phyloP scores from a whole-genome alignment of 37 sponge, comb jelly and placozoan species.

The Corticium candelabrum region DNA sequence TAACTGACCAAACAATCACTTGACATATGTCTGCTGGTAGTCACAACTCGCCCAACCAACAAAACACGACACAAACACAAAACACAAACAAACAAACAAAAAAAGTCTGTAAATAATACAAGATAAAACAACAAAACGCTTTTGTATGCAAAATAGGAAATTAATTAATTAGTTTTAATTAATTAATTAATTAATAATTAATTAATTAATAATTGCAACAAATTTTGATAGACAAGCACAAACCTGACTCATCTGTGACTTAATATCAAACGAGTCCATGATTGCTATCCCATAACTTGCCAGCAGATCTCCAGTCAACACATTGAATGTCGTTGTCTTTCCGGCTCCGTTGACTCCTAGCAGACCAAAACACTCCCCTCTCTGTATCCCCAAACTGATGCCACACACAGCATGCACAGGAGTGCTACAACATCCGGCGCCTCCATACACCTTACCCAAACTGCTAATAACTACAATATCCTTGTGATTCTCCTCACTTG shows the following conservation, averaged over 20 bases:
- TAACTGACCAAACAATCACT: no score
- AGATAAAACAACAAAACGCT: no score
- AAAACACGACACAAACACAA: no score
- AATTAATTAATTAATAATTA: no score
- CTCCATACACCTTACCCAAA: constrained; percentile 22
- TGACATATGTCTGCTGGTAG: no score
- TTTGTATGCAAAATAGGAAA: no score
- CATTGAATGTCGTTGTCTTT: constrained; percentile 89
- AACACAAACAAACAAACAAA: no score
- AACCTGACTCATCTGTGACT: constrained; percentile 46
- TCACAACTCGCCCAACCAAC: no score
- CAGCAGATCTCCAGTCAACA: constrained; percentile 84
- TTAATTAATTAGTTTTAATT: no score
- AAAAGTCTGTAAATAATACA: no score
- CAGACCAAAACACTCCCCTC: constrained; percentile 85
- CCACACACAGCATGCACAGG: constrained; percentile 50
- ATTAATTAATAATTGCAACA: no score
- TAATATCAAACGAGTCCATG: constrained; percentile 76
- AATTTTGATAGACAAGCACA: no score
- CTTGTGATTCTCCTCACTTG: constrained; percentile 1
- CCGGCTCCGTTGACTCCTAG: constrained; percentile 93
- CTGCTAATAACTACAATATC: constrained; percentile 51
- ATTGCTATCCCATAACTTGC: constrained; percentile 58
- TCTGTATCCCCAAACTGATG: constrained; percentile 57
- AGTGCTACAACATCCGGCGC: background rate